These are phyloP conservation scores for Protonemura montana DNA, from an alignment of 2,888 invertebrate species.

Conservation along the genomic window DNA sequence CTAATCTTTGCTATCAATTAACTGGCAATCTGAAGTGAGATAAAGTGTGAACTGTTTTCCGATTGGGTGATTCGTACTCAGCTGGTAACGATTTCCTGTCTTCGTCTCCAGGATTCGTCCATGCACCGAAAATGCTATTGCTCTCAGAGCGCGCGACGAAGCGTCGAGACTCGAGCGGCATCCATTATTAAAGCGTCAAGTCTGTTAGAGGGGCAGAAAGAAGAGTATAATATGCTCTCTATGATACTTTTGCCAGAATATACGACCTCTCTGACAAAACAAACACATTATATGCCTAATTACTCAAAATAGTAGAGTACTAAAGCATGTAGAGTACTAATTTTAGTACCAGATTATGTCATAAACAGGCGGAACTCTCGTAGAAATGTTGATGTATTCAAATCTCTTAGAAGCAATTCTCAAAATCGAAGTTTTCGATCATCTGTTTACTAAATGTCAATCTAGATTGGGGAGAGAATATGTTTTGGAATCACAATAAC, in stretches of 20 bases:
- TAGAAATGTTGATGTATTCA: no score
- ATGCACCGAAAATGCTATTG: constrained; percentile 22
- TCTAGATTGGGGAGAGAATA: no score
- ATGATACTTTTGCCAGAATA: background rate
- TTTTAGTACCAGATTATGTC: background rate
- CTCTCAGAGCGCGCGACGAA: background rate
- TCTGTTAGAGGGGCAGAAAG: background rate
- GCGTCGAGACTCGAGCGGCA: background rate
- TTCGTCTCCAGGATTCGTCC: background rate
- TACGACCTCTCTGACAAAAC: background rate
- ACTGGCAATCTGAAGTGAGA: constrained; percentile 8
- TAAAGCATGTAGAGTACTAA: background rate
- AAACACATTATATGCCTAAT: background rate
- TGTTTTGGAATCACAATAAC: no score
- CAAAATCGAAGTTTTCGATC: no score
- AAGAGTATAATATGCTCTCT: background rate
- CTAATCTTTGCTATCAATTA: constrained; percentile 34
- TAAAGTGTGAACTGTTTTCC: constrained; percentile 35
- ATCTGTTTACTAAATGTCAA: no score
- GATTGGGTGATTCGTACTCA: constrained; percentile 27
- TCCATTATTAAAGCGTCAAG: constrained; percentile 34
- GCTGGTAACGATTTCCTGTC: constrained; percentile 32
- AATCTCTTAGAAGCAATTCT: no score
- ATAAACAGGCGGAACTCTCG: no score
- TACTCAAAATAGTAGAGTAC: background rate